phyloP scores from a whole-genome alignment of 2,113 vertebrate genomes.

The Hemicordylus capensis region DNA sequence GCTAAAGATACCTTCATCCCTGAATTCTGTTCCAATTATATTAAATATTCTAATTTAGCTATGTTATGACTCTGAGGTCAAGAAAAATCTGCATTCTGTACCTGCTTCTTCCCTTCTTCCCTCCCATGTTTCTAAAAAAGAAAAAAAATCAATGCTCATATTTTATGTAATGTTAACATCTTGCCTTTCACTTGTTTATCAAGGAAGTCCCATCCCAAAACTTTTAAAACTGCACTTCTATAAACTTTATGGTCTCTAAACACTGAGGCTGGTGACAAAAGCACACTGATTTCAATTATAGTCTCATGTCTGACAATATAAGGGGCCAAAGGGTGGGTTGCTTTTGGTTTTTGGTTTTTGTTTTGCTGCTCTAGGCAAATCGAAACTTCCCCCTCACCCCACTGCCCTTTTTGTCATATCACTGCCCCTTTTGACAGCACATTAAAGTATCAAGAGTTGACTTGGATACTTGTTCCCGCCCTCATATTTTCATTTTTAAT shows the following conservation, averaged over 20 bases:
- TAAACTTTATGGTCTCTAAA: not conserved
- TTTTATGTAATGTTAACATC: not conserved
- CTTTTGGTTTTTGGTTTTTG: too few relatives aligned
- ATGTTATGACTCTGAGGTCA: not conserved
- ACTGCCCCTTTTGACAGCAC: not conserved
- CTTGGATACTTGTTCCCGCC: not conserved
- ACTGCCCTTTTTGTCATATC: not conserved
- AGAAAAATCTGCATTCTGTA: not conserved
- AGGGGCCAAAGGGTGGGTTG: not conserved
- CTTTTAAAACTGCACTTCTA: not conserved
- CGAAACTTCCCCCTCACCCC: not conserved
- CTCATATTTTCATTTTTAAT: not conserved
- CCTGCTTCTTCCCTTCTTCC: not conserved
- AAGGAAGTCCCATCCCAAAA: not conserved
- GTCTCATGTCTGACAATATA: not conserved
- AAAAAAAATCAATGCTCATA: not conserved
- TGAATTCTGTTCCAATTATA: constrained; percentile 43
- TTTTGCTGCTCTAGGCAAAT: not conserved
- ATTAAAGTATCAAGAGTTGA: not conserved
- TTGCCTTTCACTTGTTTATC: not conserved
- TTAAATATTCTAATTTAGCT: not conserved
- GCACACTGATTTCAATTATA: not conserved
- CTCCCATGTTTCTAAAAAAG: not conserved
- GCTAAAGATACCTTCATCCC: constrained; percentile 15
- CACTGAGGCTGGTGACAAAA: not conserved